These are phyloP conservation scores for Dryobotodes eremita DNA, from an alignment of 2,888 invertebrate genomes.

Conservation along the genomic window DNA sequence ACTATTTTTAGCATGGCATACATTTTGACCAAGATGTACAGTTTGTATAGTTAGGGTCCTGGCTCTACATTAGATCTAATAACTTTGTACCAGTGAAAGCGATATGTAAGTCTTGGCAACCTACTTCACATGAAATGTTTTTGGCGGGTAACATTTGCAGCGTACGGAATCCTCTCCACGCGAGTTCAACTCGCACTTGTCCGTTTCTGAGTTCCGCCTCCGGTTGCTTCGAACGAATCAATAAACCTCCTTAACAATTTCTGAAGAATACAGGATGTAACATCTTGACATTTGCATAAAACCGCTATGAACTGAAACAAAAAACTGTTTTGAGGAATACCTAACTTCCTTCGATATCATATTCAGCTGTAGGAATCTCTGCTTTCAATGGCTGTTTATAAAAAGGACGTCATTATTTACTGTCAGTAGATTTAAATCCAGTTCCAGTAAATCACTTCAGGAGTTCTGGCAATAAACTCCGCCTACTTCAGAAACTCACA, in stretches of 20 bases:
- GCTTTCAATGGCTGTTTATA: not conserved
- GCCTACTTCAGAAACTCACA: constrained; percentile 38
- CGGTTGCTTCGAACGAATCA: not conserved
- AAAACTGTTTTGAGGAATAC: not conserved
- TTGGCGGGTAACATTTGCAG: no score
- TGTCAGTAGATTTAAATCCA: constrained; percentile 29
- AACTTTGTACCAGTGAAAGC: no score
- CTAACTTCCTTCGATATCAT: not conserved
- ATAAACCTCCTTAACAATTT: not conserved
- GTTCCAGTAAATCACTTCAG: constrained; percentile 43
- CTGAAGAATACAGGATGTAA: not conserved
- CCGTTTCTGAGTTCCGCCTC: no score
- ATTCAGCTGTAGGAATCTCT: not conserved
- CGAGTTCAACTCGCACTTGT: no score
- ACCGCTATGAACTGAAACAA: no score
- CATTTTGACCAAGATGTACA: no score
- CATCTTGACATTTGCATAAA: not conserved
- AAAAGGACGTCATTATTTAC: constrained; percentile 29
- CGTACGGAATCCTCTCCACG: no score
- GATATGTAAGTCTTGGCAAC: no score
- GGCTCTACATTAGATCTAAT: no score
- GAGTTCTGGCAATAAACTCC: constrained; percentile 29
- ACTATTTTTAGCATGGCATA: no score
- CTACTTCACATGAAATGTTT: no score
- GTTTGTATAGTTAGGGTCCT: no score